Conservation (phyloP, 2,797 vertebrate genomes). For the Otus scops region DNA sequence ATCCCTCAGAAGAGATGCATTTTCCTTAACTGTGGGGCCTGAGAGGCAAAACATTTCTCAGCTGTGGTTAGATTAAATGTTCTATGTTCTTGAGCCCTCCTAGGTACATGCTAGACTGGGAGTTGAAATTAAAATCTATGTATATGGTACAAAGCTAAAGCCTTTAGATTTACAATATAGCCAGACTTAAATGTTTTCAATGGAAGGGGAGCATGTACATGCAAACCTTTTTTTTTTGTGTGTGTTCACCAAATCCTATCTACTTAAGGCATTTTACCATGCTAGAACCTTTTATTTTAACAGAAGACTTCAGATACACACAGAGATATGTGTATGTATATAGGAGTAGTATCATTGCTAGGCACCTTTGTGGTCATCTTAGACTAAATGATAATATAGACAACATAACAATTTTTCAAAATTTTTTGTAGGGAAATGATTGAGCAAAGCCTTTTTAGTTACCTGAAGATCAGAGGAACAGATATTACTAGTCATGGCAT, state of each 20-base stretch:
- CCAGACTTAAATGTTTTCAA: not conserved
- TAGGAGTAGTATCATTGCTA: not conserved
- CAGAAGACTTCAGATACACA: not conserved
- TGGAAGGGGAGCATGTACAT: not conserved
- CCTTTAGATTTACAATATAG: not conserved
- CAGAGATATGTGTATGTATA: accelerated
- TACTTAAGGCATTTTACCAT: not conserved
- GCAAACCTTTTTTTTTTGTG: not conserved
- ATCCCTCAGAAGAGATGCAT: not conserved
- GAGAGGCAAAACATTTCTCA: not conserved
- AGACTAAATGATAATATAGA: not conserved
- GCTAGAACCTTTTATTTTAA: not conserved
- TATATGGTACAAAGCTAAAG: not conserved
- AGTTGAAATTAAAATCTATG: not conserved
- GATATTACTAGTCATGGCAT: not conserved
- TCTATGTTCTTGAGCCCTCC: not conserved
- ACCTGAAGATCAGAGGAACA: not conserved
- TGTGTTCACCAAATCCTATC: not conserved
- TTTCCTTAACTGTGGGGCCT: not conserved
- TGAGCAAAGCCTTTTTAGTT: not conserved
- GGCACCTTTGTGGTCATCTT: not conserved
- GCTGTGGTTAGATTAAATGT: not conserved
- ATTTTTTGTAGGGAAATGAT: not conserved
- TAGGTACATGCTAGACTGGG: not conserved
- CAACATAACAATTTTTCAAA: not conserved